Evolutionary conservation across 1,140 invertebrate species (phyloP), one percentile per base, ranked within the genome.

Genomic region (Palaemon carinicauda): DNA sequence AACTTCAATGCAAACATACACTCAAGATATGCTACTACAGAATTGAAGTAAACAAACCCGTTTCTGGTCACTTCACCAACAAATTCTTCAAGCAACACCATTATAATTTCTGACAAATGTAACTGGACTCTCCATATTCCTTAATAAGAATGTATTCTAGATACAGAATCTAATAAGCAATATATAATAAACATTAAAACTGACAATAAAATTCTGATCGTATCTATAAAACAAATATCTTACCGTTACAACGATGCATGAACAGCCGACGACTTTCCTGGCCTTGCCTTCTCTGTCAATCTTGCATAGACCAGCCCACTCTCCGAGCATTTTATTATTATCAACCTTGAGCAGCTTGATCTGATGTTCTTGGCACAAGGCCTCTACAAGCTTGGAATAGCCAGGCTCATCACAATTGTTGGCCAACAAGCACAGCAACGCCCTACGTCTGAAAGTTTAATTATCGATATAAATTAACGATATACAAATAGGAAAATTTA

Each of bases 241-340:
- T 54, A 86, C 88, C 33, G 96, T 98, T 91, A 99, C 97, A 65
- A 99, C 98, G 81, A 99, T 98, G 92, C 98, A 99, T 1, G 97
- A 98, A 93, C 98, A 99, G 56, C 98, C 97, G 90, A 99, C 98
- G 89, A 99, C 97, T 94, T 99, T 99, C 88, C 98, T 95, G 65
- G 99, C 97, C 92, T 99, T 99, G 88, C 98, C 98, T 90, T 98
- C 97, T 91, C 97, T 98, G 93, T 99, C 99, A 91, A 99, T 98
- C 94, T 99, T 99, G 93, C 99, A 99, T 52, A 99, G 94, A 89
- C 98, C 99, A 88, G 97, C 96, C 98, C 98, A 99, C 94, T 99
- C 98, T 50, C 98, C 98, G 27, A 99, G 94, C 91, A 98, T 98
- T 92, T 99, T 99, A 93, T 99, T 99, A 92, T 98, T 98, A 91